phyloP scores from a whole-genome alignment of 2,888 invertebrate species.

The Holacanthella duospinosa region DNA sequence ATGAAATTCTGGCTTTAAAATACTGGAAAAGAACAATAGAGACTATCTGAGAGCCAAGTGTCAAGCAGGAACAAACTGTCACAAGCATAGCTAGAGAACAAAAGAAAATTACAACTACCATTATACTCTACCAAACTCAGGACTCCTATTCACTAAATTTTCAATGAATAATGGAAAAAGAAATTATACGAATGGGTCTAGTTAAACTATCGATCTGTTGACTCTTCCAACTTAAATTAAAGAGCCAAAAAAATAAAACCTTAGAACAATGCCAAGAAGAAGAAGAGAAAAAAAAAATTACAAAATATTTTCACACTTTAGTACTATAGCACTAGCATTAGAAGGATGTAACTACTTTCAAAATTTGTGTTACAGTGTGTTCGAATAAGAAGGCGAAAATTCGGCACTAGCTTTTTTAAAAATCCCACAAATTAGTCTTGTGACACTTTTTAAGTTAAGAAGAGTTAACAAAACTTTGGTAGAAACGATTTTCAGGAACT shows the following conservation, averaged over 20 bases:
- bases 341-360: too few relatives aligned
- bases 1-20: background rate
- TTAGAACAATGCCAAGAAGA: background rate
- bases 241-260: background rate
- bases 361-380: too few relatives aligned
- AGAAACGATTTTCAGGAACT: too few relatives aligned
- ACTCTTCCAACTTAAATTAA: background rate
- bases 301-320: too few relatives aligned
- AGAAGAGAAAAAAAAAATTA: background rate
- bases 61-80: background rate
- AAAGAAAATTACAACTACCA: background rate
- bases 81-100: background rate
- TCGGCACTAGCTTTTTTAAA: too few relatives aligned
- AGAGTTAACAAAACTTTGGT: too few relatives aligned
- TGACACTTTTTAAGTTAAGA: too few relatives aligned
- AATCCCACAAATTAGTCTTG: too few relatives aligned
- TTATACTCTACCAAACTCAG: background rate
- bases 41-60: background rate
- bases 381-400: too few relatives aligned
- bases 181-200: background rate
- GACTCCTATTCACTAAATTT: background rate
- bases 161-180: background rate
- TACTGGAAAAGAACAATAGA: conserved; percentile 1
- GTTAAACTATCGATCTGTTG: background rate
- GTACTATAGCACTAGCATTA: too few relatives aligned